Percentiles rank a stretch among this genome's conserved stretches.
phyloP scores from a whole-genome alignment of 2,888 invertebrate species.

The Spilarctia lutea region DNA sequence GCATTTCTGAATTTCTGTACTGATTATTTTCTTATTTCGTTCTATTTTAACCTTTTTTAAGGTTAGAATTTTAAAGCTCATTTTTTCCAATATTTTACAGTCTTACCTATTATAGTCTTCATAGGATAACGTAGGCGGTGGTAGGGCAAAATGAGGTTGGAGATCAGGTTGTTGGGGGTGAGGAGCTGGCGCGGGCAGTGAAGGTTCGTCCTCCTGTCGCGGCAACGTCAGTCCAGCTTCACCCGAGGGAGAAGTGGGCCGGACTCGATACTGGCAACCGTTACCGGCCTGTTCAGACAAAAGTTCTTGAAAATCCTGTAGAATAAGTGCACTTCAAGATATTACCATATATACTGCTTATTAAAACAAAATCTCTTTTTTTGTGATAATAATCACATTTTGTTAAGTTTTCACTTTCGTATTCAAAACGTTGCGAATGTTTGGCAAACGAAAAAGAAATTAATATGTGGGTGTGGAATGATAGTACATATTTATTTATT shows the following conservation, averaged over 20 bases:
- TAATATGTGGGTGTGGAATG: too few species aligned
- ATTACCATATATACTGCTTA: not conserved
- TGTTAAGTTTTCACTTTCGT: not conserved
- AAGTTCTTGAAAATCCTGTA: conserved; percentile 11
- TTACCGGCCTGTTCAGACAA: conserved; percentile 48
- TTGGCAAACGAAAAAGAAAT: too few species aligned
- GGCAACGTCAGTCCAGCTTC: conserved; percentile 45
- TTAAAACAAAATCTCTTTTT: not conserved
- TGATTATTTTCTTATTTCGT: too few species aligned
- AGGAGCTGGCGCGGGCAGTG: conserved; percentile 21
- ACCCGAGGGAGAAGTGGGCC: conserved; percentile 64
- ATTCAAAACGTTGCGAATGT: not conserved
- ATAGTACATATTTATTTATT: too few species aligned
- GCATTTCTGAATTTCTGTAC: too few species aligned
- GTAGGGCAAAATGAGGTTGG: conserved; percentile 72
- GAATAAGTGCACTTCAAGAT: not conserved
- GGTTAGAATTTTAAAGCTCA: not conserved
- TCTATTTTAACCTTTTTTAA: too few species aligned
- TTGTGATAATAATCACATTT: not conserved
- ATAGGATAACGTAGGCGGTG: conserved; percentile 68
- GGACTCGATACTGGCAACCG: conserved; percentile 71
- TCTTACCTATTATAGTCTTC: conserved; percentile 70
- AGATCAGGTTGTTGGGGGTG: conserved; percentile 57
- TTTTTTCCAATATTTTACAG: too few species aligned
- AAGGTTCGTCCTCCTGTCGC: conserved; percentile 46